These are phyloP conservation scores for Accipiter virgatus DNA, from an alignment of 2,113 vertebrate species.

Conservation along the genomic window DNA sequence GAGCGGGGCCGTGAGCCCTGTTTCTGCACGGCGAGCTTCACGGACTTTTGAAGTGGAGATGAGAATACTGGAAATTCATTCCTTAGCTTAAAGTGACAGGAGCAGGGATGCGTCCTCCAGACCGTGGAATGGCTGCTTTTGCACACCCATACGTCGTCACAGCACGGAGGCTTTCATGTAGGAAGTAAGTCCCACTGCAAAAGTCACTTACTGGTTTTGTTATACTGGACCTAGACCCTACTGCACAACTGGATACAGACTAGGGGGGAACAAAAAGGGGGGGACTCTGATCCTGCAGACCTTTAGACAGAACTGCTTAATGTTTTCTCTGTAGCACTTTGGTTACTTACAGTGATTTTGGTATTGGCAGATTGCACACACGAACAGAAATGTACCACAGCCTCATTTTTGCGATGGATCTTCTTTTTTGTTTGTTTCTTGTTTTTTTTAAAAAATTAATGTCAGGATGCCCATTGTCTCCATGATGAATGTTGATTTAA, in stretches of 20 bases:
- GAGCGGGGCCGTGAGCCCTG: not conserved
- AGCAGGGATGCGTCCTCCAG: not conserved
- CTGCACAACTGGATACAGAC: not conserved
- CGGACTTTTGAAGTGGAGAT: not conserved
- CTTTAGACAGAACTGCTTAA: not conserved
- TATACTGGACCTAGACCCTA: not conserved
- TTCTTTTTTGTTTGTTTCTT: not conserved
- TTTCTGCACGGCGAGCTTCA: not conserved
- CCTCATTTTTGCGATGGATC: not conserved
- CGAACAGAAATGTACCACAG: not conserved
- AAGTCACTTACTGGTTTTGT: not conserved
- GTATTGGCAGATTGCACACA: not conserved
- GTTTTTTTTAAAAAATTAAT: not conserved
- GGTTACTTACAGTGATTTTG: not conserved
- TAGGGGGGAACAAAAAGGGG: rapidly evolving
- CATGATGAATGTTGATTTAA: slow-evolving; percentile 6
- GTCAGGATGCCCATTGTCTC: not conserved
- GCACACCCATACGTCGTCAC: not conserved
- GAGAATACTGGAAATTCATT: not conserved
- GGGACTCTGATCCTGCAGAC: not conserved
- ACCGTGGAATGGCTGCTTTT: not conserved
- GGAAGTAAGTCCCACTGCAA: not conserved
- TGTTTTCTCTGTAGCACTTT: not conserved
- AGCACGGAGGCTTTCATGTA: not conserved
- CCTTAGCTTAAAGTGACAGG: not conserved